Percentiles rank a stretch among this genome's conserved stretches.
Conservation (phyloP, 2,888 invertebrate species). For the Dorcus hopei region DNA sequence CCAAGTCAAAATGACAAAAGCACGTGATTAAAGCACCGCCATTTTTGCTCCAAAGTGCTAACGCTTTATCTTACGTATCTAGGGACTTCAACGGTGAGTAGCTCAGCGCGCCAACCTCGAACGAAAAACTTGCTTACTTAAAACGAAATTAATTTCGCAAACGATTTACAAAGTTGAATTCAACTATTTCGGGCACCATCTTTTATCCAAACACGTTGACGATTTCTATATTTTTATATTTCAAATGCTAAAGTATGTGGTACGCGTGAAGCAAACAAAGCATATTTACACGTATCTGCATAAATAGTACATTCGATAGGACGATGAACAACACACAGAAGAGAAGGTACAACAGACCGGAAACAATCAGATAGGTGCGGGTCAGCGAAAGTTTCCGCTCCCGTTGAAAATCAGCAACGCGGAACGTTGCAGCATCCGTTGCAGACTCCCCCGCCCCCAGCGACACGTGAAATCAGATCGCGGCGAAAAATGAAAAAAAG, state of each 20-base stretch:
- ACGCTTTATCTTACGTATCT: no score
- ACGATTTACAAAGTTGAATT: no score
- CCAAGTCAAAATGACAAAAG: no score
- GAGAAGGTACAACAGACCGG: slow-evolving; percentile 26
- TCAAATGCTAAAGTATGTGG: not conserved
- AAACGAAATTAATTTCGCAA: no score
- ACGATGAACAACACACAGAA: not conserved
- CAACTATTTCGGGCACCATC: no score
- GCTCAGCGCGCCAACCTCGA: no score
- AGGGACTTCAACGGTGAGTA: no score
- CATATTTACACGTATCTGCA: not conserved
- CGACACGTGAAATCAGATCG: not conserved
- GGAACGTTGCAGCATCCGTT: slow-evolving; percentile 49
- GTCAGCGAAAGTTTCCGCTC: slow-evolving; percentile 49
- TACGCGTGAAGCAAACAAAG: not conserved
- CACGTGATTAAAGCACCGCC: no score
- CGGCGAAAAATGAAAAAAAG: slow-evolving; percentile 5
- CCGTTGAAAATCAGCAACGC: slow-evolving; percentile 49
- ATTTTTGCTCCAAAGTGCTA: no score
- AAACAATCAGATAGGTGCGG: slow-evolving; percentile 46
- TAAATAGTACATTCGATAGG: not conserved
- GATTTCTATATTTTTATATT: not conserved
- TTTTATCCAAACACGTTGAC: no score
- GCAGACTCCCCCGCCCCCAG: slow-evolving; percentile 47
- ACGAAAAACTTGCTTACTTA: no score